These are phyloP conservation scores for Leptothorax acervorum DNA, from an alignment of 2,888 invertebrate species.

Conservation along the genomic window DNA sequence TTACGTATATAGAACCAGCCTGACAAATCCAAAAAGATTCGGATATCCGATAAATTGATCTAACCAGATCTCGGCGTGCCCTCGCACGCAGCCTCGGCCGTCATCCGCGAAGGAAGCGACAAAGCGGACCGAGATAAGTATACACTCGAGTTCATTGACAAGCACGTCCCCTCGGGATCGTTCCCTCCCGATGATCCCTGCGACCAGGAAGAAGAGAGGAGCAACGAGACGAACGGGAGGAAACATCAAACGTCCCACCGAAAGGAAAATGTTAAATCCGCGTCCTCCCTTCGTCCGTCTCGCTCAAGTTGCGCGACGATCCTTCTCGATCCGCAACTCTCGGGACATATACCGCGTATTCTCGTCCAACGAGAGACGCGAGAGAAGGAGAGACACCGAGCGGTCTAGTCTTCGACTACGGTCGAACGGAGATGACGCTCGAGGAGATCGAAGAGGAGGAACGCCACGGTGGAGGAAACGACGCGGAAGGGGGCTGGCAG, in stretches of 20 bases:
- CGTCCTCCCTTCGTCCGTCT: not conserved
- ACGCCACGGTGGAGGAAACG: constrained; percentile 42
- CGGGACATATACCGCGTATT: not conserved
- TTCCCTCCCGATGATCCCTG: not conserved
- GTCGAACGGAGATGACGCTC: constrained; percentile 63
- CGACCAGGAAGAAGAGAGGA: not conserved
- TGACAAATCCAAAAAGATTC: constrained; percentile 20
- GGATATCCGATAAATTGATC: constrained; percentile 18
- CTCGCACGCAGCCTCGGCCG: not conserved
- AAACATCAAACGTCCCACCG: constrained; percentile 32
- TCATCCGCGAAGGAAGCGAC: constrained; percentile 34
- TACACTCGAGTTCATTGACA: constrained; percentile 35
- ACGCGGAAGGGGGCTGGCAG: constrained; percentile 43
- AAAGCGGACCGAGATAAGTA: constrained; percentile 28
- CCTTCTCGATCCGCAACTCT: constrained; percentile 14
- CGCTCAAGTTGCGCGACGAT: constrained; percentile 1
- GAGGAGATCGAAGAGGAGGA: constrained; percentile 41
- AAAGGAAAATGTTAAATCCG: constrained; percentile 41
- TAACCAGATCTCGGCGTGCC: not conserved
- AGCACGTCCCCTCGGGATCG: constrained; percentile 25
- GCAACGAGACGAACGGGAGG: not conserved
- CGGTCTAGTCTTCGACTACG: constrained; percentile 61
- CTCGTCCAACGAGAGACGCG: constrained; percentile 26
- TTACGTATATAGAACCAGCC: not conserved
- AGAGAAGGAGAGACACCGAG: constrained; percentile 59